These are phyloP conservation scores for Meleagris gallopavo DNA, from an alignment of 2,113 vertebrate species.

Conservation along the genomic window DNA sequence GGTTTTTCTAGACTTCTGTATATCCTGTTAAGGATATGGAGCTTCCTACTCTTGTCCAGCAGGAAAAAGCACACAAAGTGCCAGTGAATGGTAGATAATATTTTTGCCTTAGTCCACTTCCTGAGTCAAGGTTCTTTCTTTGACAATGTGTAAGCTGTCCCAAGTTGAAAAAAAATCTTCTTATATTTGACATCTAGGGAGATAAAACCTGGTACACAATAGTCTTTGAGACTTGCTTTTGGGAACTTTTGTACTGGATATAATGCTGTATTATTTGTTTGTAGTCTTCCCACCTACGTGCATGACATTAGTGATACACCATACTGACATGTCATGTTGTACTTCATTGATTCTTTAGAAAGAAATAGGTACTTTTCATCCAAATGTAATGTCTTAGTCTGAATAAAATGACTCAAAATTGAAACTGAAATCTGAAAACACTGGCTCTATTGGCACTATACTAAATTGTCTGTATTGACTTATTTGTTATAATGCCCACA, in stretches of 20 bases:
- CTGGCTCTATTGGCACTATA: not conserved
- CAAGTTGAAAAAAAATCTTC: not conserved
- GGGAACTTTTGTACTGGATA: not conserved
- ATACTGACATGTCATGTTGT: not conserved
- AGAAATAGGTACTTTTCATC: not conserved
- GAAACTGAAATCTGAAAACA: not conserved
- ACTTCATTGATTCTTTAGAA: not conserved
- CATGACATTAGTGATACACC: not conserved
- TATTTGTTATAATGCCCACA: not conserved
- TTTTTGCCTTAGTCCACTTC: not conserved
- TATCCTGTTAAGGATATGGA: not conserved
- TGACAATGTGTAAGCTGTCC: not conserved
- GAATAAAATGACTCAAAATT: not conserved
- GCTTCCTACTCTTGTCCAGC: not conserved
- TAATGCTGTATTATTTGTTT: rapidly evolving
- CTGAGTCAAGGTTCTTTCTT: not conserved
- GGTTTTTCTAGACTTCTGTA: not conserved
- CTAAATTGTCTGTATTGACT: slow-evolving; percentile 12
- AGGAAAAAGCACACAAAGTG: not conserved
- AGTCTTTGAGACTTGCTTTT: not conserved
- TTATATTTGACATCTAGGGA: not conserved
- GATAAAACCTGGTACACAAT: not conserved
- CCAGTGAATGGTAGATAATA: not conserved
- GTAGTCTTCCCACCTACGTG: not conserved
- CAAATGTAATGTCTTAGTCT: not conserved